Evolutionary conservation across 2,113 vertebrate species (phyloP), one percentile per base, ranked within the genome.

Genomic region (Pseudolaguvia tuberculata): DNA sequence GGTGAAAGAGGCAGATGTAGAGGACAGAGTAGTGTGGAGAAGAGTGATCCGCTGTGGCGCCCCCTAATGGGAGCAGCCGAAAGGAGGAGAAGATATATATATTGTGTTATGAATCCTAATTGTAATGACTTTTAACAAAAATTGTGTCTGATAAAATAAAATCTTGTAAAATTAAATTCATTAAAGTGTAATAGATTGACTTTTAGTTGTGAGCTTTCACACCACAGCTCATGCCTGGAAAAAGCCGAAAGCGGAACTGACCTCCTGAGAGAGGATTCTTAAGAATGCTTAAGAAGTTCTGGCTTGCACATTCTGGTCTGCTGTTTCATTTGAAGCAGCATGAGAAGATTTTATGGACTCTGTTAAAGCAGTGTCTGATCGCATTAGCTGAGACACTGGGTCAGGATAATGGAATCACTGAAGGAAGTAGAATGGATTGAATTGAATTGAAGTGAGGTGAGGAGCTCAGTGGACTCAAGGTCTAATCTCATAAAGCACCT

Each of bases 371-470:
- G 45, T 61, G 78, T 78, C 81, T 73, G 63, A 80, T 79, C 69
- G 69, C 58, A 76, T 81, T 75, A 74, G 68, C 48, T 48, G 57
- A 53, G 56, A 79, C 25, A 72, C 61, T 73, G 57, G 57, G 65
- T 72, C 53, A 53, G 21, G 69, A 78, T 68, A 79, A n/a, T 74
- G 81, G 75, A 78, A 73, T 70, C 79, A 81, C 70, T 80, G 76
- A 78, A 71, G 62, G 67, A 45, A 65, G 76, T 72, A 75, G 75
- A 83, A 84, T 83, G 62, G 62, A 80, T 66, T 84, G 83, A 84
- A 86, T 84, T 82, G 80, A 80, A 76, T 73, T 70, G 62, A 74
- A 75, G 58, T 72, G 59, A 48, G 76, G 58, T 72, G 59, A 48
- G 39, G 56, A 27, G 45, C 45, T 67, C 69, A 72, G 81, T 73